Evolutionary conservation across 1,140 invertebrate species (phyloP).

Genomic region (Cephus cinctus): DNA sequence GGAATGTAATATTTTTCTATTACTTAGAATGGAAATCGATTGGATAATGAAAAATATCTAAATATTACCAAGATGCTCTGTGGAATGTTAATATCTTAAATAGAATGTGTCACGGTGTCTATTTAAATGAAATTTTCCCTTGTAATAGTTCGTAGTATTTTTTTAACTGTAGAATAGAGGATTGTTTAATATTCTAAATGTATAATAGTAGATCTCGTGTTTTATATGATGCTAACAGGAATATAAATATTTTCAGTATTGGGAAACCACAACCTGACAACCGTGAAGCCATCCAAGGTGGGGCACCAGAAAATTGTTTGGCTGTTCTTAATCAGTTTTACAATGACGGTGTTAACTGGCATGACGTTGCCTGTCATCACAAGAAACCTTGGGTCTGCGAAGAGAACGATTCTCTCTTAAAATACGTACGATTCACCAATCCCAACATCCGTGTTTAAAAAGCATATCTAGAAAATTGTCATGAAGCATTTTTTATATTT

Average conservation of each 20-base stretch:
- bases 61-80: too few relatives aligned
- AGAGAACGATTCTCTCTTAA: slow-evolving; percentile 76
- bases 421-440: slow-evolving; percentile 77
- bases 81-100: too few relatives aligned
- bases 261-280: slow-evolving; percentile 81
- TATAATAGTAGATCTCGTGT: too few relatives aligned
- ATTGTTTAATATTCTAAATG: too few relatives aligned
- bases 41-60: not conserved
- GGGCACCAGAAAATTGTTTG: slow-evolving; percentile 76
- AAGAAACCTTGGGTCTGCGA: slow-evolving; percentile 82
- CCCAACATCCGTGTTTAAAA: slow-evolving; percentile 69
- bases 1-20: not conserved
- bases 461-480: too few relatives aligned
- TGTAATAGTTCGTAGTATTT: too few relatives aligned
- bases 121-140: too few relatives aligned
- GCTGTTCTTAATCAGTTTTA: slow-evolving; percentile 82
- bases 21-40: not conserved
- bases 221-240: too few relatives aligned
- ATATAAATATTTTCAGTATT: slow-evolving; percentile 58
- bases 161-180: too few relatives aligned
- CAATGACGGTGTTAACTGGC: slow-evolving; percentile 84
- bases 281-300: slow-evolving; percentile 73
- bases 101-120: too few relatives aligned
- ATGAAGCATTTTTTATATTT: too few relatives aligned
- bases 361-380: slow-evolving; percentile 83